Base-by-base conservation (phyloP, 2,888 invertebrate genomes). In the Tenthredo mesomela region DNA sequence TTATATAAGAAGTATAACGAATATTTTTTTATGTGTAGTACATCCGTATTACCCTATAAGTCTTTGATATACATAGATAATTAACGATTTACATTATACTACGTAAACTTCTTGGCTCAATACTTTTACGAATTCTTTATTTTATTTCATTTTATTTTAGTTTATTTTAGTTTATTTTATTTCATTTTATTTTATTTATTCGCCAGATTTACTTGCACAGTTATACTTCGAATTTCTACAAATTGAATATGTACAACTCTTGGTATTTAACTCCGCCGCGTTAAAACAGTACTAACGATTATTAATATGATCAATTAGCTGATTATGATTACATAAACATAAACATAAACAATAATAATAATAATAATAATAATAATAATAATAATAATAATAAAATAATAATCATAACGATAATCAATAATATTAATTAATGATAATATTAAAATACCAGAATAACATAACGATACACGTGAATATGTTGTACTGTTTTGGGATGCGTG, bases 401-500 rank as follows among this genome's bases (percentile, higher is more conserved):
- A 37, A 54, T 37, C 1, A 80, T 58, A 54, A 78, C 43, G 21
- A 29, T 47, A 29, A 25, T 50, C 33, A 54, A 18, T 50, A 50
- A 33, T 77, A 29, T 29, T 58, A 61, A 29, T 29, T 58, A 61
- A 61, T 58, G 21, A 80, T 40, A 37, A 37, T 61, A 12, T 40
- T 58, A 33, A 61, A 50, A 80, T 21, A 61, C 71, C 10, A 73
- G 5, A 43, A 73, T 43, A 29, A 73, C 40, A n/a, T 73, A 73
- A 73, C 43, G 40, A 71, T 43, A 43, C 40, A 43, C 10, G 40
- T 73, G 18, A 73, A 73, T 25, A 73, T 43, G 25, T 43, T 43
- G 71, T 73, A 70, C 70, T n/a, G 70, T 37, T 25, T n/a, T 37
- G 37, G 37, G 70, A 70, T 70, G 70, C n/a, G 37, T 70, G 33